Conservation (phyloP, 2,113 vertebrate genomes). For the Dicentrarchus labrax region DNA sequence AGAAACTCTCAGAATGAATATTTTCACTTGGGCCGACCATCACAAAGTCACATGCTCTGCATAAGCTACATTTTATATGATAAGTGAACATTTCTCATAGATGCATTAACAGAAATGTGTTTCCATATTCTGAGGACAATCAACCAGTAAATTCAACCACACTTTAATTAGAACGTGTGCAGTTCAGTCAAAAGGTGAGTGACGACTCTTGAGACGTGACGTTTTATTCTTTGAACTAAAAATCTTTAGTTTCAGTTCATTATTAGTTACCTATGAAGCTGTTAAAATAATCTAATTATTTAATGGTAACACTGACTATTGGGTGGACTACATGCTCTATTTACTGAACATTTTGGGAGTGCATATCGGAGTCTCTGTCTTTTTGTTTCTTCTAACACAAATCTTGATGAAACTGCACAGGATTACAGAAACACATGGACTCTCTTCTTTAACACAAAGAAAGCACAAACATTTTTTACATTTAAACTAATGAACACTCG, state of each 20-base stretch:
- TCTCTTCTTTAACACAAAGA: not conserved
- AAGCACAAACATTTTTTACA: not conserved
- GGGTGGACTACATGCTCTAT: not conserved
- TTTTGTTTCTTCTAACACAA: not conserved
- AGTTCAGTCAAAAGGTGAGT: not conserved
- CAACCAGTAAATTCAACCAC: not conserved
- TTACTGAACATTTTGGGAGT: not conserved
- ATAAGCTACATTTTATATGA: too few species aligned
- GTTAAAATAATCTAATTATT: not conserved
- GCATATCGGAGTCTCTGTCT: not conserved
- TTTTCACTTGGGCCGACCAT: too few species aligned
- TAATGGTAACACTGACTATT: not conserved
- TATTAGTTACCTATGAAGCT: not conserved
- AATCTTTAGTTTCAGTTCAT: too few species aligned
- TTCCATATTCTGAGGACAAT: constrained; percentile 15
- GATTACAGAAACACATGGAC: not conserved
- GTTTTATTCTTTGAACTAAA: too few species aligned
- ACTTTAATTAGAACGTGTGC: not conserved
- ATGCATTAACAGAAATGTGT: too few species aligned
- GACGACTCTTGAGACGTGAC: not conserved
- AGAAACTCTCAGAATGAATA: too few species aligned
- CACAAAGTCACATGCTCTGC: too few species aligned
- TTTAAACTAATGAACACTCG: not conserved
- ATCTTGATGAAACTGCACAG: not conserved
- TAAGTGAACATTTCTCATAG: too few species aligned